A percentile compares a stretch with the other conserved stretches of the same genome.
phyloP scores from a whole-genome alignment of 2,113 vertebrate genomes.

The Leiothrix lutea region DNA sequence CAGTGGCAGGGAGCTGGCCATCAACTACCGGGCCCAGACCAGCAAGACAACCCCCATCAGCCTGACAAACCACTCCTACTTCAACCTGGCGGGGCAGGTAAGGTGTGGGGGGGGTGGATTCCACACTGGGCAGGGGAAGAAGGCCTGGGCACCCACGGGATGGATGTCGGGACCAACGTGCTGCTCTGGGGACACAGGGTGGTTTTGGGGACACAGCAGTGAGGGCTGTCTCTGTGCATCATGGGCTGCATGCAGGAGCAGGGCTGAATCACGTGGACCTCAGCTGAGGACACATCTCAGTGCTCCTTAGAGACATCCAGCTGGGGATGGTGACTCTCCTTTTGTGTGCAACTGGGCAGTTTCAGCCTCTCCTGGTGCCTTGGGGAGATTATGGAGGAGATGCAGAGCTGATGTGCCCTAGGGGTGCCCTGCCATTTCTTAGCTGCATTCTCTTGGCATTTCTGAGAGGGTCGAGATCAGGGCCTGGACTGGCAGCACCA shows the following conservation, averaged over 20 bases:
- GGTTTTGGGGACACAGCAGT: neutral
- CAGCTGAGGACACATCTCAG: fast-evolving
- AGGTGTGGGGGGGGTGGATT: neutral
- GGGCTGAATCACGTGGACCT: neutral
- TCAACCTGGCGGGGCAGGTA: constrained; percentile 93
- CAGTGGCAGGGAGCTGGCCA: constrained; percentile 73
- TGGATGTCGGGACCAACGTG: fast-evolving
- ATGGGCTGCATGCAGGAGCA: neutral
- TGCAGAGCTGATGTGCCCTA: neutral
- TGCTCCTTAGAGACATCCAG: neutral
- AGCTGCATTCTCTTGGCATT: neutral
- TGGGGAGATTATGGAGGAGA: neutral
- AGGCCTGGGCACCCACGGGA: neutral
- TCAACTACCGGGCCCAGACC: constrained; percentile 82
- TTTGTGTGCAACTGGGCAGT: neutral
- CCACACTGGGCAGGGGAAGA: neutral
- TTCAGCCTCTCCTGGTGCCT: neutral
- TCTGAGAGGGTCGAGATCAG: neutral
- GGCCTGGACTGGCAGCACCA: neutral
- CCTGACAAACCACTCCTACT: constrained; percentile 94
- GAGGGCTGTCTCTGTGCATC: neutral
- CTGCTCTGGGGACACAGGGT: neutral
- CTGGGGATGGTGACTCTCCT: neutral
- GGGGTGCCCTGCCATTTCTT: neutral
- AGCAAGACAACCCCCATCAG: constrained; percentile 86